Percentiles rank a stretch among this genome's conserved stretches.
These are phyloP conservation scores for Drosophila watanabei DNA, from an alignment of 1,140 invertebrate species.

Conservation along the genomic window DNA sequence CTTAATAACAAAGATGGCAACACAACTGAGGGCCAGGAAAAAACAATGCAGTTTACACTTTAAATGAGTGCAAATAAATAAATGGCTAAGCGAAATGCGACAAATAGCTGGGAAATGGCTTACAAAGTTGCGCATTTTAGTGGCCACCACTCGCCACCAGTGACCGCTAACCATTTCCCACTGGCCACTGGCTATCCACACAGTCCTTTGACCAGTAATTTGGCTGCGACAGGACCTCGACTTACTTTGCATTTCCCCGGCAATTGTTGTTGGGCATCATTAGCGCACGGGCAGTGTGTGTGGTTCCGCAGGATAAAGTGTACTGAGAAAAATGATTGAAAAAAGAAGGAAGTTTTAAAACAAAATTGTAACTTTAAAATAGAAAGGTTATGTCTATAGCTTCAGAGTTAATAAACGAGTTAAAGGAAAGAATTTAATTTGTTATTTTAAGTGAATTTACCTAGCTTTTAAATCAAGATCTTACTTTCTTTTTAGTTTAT, in stretches of 20 bases:
- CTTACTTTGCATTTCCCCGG: constrained; percentile 59
- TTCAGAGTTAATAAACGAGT: neutral
- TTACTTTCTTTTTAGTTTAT: rapidly evolving
- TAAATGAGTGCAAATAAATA: constrained; percentile 80
- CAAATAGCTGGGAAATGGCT: constrained; percentile 67
- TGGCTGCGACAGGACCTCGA: constrained; percentile 48
- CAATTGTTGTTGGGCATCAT: constrained; percentile 57
- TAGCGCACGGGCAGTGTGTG: constrained; percentile 58
- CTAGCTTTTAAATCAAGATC: neutral
- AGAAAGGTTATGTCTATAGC: neutral
- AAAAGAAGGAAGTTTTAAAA: neutral
- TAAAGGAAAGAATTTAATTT: too few species aligned
- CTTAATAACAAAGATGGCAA: constrained; percentile 75
- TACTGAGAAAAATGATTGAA: constrained; percentile 27
- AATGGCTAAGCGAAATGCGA: constrained; percentile 77
- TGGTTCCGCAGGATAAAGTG: constrained; percentile 50
- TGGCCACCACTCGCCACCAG: constrained; percentile 31
- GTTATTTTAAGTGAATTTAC: neutral
- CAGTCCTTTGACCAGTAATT: constrained; percentile 45
- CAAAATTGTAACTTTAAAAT: neutral
- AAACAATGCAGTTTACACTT: constrained; percentile 60
- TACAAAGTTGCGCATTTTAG: constrained; percentile 74
- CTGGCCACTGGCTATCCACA: constrained; percentile 30
- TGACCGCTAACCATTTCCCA: constrained; percentile 14
- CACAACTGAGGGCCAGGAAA: constrained; percentile 19